Evolutionary conservation across 2,113 vertebrate genomes (phyloP).

Genomic region (Siniperca knerii): DNA sequence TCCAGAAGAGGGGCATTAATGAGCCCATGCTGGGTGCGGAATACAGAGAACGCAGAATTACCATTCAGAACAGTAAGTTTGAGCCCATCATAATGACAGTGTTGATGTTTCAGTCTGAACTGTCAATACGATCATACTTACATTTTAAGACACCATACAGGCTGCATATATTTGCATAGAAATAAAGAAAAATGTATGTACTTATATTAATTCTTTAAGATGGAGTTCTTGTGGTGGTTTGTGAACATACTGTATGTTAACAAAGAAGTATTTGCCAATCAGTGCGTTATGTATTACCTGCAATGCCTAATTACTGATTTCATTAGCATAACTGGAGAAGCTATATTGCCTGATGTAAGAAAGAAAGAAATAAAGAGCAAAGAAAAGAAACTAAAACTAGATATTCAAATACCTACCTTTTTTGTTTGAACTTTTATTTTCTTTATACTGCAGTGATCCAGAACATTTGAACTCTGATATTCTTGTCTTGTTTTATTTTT

Average conservation of each 20-base stretch:
- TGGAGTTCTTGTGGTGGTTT: no score
- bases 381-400: not conserved
- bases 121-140: no score
- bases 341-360: not conserved
- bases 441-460: not conserved
- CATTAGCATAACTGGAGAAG: no score
- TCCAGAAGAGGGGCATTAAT: constrained; percentile 90
- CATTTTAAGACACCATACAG: no score
- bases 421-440: not conserved
- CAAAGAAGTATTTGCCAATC: no score
- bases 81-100: not conserved
- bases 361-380: not conserved
- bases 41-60: constrained; percentile 93
- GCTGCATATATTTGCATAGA: not conserved
- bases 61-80: constrained; percentile 93
- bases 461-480: not conserved
- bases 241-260: no score
- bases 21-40: constrained; percentile 89
- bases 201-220: no score
- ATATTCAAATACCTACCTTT: not conserved
- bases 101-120: not conserved
- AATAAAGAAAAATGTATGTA: not conserved
- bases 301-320: no score
- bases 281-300: no score
- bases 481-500: not conserved